A percentile compares a stretch with the other conserved stretches of the same genome.
These are phyloP conservation scores for Drosophila dives DNA, from an alignment of 2,888 invertebrate genomes.

Conservation along the genomic window DNA sequence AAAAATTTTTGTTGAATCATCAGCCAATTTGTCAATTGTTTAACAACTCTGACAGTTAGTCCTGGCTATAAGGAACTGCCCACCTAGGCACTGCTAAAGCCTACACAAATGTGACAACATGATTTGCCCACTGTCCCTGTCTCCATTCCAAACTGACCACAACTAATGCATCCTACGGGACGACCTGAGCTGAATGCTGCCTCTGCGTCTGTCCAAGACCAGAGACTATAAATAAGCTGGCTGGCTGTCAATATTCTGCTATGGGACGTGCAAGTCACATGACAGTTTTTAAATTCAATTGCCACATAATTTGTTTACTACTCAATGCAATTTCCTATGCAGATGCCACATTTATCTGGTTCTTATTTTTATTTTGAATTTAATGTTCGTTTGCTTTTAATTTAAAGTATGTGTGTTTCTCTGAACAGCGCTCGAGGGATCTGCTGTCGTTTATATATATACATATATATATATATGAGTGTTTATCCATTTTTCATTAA, in stretches of 20 bases:
- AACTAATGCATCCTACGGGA: constrained; percentile 1
- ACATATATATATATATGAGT: background rate
- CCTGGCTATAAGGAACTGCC: constrained; percentile 2
- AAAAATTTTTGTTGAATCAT: background rate
- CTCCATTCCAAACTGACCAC: constrained; percentile 10
- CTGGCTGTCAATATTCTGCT: constrained; percentile 1
- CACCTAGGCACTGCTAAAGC: constrained; percentile 23
- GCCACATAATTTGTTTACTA: constrained; percentile 32
- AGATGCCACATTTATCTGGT: constrained; percentile 19
- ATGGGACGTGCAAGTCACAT: constrained; percentile 34
- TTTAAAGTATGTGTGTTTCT: constrained; percentile 59
- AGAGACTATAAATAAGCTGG: constrained; percentile 36
- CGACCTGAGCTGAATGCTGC: background rate
- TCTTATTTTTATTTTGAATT: constrained; percentile 20
- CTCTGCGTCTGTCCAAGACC: constrained; percentile 5
- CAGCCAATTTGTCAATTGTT: constrained; percentile 1
- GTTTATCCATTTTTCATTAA: constrained; percentile 69
- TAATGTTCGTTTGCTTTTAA: constrained; percentile 41
- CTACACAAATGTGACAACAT: constrained; percentile 25
- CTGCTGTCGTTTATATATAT: background rate
- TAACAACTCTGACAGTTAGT: background rate
- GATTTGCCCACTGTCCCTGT: background rate
- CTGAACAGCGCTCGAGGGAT: constrained; percentile 43
- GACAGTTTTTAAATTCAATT: constrained; percentile 53
- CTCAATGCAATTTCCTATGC: constrained; percentile 25